A percentile compares a stretch with the other conserved stretches of the same genome.
These are phyloP conservation scores for Perccottus glenii DNA, from an alignment of 2,113 vertebrate genomes.

Conservation along the genomic window DNA sequence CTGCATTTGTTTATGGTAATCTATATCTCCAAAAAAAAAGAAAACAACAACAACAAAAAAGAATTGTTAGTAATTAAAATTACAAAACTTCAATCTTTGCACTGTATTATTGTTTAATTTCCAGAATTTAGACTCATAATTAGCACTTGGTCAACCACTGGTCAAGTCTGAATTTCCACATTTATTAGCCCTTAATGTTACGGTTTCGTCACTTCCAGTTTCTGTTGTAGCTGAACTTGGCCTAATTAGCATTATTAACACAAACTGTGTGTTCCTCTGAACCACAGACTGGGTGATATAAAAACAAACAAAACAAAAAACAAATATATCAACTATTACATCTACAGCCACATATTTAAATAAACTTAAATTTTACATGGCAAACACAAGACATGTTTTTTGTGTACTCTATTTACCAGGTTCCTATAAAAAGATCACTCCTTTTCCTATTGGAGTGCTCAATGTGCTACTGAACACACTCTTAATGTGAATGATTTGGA, in stretches of 20 bases:
- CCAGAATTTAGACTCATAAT: slow-evolving; percentile 61
- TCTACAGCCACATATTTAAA: no score
- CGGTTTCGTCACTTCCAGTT: slow-evolving; percentile 8
- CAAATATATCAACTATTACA: no score
- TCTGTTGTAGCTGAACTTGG: slow-evolving; percentile 13
- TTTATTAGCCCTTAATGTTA: slow-evolving; percentile 12
- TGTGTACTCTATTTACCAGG: no score
- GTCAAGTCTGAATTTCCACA: slow-evolving; percentile 36
- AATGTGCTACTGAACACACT: no score
- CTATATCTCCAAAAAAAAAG: slow-evolving; percentile 3
- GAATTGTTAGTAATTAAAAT: slow-evolving; percentile 8
- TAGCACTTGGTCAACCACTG: slow-evolving; percentile 29
- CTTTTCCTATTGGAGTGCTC: no score
- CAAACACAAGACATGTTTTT: no score
- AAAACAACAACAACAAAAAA: no score
- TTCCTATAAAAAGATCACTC: no score
- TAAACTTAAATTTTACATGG: no score
- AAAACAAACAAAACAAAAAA: no score
- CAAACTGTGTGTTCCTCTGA: slow-evolving; percentile 17
- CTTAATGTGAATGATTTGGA: no score
- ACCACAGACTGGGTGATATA: slow-evolving; percentile 11
- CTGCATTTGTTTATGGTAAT: neutral
- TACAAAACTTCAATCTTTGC: no score
- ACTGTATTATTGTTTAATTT: slow-evolving; percentile 50
- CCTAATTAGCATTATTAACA: slow-evolving; percentile 31